These are phyloP conservation scores for Trichonephila clavata DNA, from an alignment of 1,140 invertebrate genomes.

Conservation along the genomic window DNA sequence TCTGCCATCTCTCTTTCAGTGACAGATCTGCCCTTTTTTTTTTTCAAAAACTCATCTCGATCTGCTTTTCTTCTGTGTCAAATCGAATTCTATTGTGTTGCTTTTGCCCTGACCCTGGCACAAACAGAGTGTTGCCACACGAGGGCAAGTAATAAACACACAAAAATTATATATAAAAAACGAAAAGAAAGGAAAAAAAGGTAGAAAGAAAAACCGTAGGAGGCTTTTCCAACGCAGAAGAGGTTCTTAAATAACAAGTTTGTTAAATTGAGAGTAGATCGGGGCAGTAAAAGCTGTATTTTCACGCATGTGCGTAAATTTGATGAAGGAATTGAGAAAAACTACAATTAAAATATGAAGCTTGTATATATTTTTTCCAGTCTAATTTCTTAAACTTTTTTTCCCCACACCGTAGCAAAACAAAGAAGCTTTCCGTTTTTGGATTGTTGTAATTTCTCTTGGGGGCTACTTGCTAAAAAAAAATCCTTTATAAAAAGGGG, in stretches of 20 bases:
- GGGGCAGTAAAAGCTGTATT: background rate
- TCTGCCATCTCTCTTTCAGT: background rate
- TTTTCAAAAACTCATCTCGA: background rate
- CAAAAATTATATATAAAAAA: background rate
- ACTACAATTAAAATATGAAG: too few relatives aligned
- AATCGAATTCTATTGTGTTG: slow-evolving; percentile 8
- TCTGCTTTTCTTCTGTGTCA: background rate
- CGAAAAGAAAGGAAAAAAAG: background rate
- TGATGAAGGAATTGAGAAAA: too few relatives aligned
- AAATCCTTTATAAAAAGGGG: too few relatives aligned
- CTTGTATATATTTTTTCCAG: too few relatives aligned
- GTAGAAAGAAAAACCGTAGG: background rate
- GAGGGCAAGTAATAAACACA: slow-evolving; percentile 27
- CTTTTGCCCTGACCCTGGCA: background rate
- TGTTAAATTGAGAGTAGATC: background rate
- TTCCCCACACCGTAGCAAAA: too few relatives aligned
- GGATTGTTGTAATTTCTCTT: too few relatives aligned
- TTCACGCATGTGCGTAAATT: background rate
- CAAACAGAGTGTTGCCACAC: slow-evolving; percentile 29
- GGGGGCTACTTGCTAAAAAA: too few relatives aligned
- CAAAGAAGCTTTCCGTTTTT: too few relatives aligned
- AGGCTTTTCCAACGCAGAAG: background rate
- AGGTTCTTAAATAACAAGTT: slow-evolving; percentile 25
- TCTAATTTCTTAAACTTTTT: too few relatives aligned
- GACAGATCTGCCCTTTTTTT: background rate